These are phyloP conservation scores for Cyprinodon brontotheroides DNA, from an alignment of 2,113 vertebrate species.

Conservation along the genomic window DNA sequence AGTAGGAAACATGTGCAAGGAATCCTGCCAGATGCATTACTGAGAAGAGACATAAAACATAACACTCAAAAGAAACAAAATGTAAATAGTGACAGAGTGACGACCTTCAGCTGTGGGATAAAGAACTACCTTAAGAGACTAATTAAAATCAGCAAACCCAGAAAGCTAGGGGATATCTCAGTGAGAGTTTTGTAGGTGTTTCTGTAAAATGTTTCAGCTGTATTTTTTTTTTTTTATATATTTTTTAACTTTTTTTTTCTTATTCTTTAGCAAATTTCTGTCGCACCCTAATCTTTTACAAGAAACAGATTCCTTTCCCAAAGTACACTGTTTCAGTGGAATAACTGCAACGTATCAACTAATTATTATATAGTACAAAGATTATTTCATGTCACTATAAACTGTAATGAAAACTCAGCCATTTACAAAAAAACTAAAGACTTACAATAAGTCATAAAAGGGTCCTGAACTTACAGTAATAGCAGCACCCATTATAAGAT, in stretches of 20 bases:
- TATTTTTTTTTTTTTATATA: constrained; percentile 1
- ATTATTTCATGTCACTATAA: too few species aligned
- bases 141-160: constrained; percentile 48
- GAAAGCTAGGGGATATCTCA: constrained; percentile 35
- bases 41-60: not conserved
- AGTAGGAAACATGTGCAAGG: not conserved
- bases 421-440: too few species aligned
- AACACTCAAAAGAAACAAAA: not conserved
- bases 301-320: too few species aligned
- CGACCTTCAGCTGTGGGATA: constrained; percentile 10
- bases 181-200: constrained; percentile 35
- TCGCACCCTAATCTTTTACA: too few species aligned
- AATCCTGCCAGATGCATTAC: not conserved
- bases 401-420: too few species aligned
- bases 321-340: too few species aligned
- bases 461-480: too few species aligned
- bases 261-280: constrained; percentile 3
- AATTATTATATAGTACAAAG: too few species aligned
- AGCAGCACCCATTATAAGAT: too few species aligned
- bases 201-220: constrained; percentile 3
- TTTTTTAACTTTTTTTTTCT: constrained; percentile 12
- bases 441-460: too few species aligned
- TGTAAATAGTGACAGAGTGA: constrained; percentile 20
- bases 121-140: constrained; percentile 28
- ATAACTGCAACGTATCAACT: too few species aligned